These are phyloP conservation scores for Parnassius mnemosyne DNA, from an alignment of 2,888 invertebrate species.

Conservation along the genomic window DNA sequence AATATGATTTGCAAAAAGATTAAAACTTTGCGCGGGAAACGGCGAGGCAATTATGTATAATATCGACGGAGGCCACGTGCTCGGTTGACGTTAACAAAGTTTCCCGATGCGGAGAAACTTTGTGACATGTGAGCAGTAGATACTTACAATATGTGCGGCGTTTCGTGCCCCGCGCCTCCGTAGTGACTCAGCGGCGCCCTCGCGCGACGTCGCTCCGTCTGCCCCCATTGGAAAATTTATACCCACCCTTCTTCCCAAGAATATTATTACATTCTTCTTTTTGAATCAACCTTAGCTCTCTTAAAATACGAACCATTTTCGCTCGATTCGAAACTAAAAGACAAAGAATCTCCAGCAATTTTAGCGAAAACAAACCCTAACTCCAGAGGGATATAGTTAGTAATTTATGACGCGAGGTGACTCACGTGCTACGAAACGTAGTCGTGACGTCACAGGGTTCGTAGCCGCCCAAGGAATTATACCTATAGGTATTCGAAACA, in stretches of 20 bases:
- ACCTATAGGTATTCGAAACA: conserved; percentile 3
- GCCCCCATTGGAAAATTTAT: conserved; percentile 80
- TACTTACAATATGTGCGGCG: conserved; percentile 74
- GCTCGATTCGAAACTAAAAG: conserved; percentile 44
- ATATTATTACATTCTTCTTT: conserved; percentile 53
- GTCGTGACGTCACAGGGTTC: conserved; percentile 62
- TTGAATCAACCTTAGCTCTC: conserved; percentile 52
- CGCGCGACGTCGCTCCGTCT: conserved; percentile 79
- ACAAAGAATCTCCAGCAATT: conserved; percentile 75
- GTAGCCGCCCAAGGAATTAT: conserved; percentile 34
- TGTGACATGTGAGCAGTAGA: conserved; percentile 79
- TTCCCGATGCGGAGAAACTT: conserved; percentile 79
- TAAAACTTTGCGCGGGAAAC: conserved; percentile 45
- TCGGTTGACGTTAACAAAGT: conserved; percentile 80
- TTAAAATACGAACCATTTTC: conserved; percentile 52
- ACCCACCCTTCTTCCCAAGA: conserved; percentile 75
- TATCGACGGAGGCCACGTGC: conserved; percentile 76
- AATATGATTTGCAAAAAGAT: conserved; percentile 12
- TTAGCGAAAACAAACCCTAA: conserved; percentile 77
- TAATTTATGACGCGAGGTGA: conserved; percentile 70
- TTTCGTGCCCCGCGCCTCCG: conserved; percentile 45
- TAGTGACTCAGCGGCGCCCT: conserved; percentile 80
- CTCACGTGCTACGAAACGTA: conserved; percentile 72
- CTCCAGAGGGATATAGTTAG: conserved; percentile 74
- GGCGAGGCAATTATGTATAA: conserved; percentile 64